Conservation (phyloP, 2,888 invertebrate genomes). For the Sabatieria punctata region DNA sequence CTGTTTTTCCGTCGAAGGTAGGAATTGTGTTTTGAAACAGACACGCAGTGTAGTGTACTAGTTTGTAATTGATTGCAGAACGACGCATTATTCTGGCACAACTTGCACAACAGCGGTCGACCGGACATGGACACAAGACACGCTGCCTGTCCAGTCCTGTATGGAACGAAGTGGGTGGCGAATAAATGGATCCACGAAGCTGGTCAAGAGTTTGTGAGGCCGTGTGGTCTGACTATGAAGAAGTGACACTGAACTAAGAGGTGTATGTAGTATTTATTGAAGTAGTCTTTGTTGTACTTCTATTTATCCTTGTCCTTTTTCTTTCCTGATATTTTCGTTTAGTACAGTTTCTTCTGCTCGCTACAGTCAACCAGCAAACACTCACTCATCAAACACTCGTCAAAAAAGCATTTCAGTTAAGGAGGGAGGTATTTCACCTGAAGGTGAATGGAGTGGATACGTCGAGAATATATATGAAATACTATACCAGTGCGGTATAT, state of each 20-base stretch:
- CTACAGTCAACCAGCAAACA: no score
- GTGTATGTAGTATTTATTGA: no score
- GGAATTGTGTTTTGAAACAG: neutral
- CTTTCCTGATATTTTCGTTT: no score
- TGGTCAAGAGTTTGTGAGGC: neutral
- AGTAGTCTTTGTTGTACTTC: no score
- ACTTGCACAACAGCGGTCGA: slow-evolving; percentile 10
- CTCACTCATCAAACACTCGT: no score
- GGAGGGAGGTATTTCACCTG: no score
- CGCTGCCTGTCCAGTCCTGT: slow-evolving; percentile 14
- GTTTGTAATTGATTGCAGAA: slow-evolving; percentile 2
- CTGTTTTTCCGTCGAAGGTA: slow-evolving; percentile 12
- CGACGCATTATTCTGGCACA: slow-evolving; percentile 13
- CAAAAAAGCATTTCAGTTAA: no score
- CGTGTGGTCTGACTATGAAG: neutral
- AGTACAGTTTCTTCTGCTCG: no score
- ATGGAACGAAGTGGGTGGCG: slow-evolving; percentile 13
- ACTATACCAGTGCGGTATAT: no score
- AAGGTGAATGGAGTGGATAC: no score
- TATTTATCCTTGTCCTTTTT: no score
- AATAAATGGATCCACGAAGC: slow-evolving; percentile 1
- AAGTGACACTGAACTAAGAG: neutral
- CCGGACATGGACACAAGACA: slow-evolving; percentile 11
- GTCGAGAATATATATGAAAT: no score
- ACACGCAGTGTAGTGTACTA: neutral